Conservation (phyloP, 2,797 vertebrate species). For the Mus caroli region DNA sequence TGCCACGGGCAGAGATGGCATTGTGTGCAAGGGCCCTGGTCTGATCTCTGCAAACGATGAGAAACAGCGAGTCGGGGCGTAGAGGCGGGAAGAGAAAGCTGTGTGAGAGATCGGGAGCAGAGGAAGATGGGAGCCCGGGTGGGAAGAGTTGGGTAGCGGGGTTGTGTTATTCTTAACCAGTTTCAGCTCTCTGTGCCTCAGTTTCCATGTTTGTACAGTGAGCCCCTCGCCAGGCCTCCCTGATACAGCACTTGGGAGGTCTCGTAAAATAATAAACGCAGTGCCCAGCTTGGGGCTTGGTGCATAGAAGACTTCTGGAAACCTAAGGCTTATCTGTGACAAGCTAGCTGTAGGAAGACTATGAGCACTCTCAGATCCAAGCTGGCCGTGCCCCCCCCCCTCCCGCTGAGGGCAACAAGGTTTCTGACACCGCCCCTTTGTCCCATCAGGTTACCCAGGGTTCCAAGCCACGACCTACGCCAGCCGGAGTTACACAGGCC, state of each 20-base stretch:
- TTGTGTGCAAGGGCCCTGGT: not conserved
- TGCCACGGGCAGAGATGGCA: not conserved
- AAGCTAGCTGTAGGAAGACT: not conserved
- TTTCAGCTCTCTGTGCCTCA: not conserved
- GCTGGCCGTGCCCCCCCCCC: not conserved
- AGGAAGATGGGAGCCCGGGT: not conserved
- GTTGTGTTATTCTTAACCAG: not conserved
- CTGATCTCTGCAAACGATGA: not conserved
- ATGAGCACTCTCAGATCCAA: not conserved
- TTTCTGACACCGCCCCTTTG: conserved; percentile 63
- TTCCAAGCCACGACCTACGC: conserved; percentile 99
- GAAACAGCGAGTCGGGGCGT: not conserved
- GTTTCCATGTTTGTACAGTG: conserved; percentile 21
- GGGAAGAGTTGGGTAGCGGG: not conserved
- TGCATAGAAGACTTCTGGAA: not conserved
- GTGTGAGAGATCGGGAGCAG: not conserved
- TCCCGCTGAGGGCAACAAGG: not conserved
- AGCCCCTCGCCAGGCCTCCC: not conserved
- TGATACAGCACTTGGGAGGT: not conserved
- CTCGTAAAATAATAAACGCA: not conserved
- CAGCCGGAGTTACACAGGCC: conserved; percentile 98
- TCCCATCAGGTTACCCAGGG: conserved; percentile 95
- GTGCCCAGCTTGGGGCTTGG: not conserved
- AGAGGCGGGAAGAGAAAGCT: not conserved
- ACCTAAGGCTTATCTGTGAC: not conserved